Percentiles rank a stretch among this genome's conserved stretches.
Conservation (phyloP, 2,113 vertebrate species). For the Dasyprocta punctata region DNA sequence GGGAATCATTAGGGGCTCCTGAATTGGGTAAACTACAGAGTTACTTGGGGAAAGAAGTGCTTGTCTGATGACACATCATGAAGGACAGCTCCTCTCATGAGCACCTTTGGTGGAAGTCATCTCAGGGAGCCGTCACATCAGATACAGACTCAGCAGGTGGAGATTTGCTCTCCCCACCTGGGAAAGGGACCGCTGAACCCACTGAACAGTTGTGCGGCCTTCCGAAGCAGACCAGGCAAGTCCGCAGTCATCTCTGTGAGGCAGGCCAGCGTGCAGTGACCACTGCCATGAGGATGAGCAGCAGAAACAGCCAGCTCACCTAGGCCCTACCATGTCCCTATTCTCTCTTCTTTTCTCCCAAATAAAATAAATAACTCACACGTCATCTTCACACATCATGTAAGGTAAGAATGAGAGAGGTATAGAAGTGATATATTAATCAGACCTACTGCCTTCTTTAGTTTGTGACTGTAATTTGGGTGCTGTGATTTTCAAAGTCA, state of each 20-base stretch:
- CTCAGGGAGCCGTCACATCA: background rate
- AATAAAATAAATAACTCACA: slow-evolving; percentile 31
- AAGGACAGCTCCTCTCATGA: background rate
- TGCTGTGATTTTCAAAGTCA: slow-evolving; percentile 73
- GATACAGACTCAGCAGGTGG: background rate
- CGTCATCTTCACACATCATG: background rate
- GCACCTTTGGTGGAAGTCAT: background rate
- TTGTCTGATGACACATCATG: background rate
- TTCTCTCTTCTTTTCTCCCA: slow-evolving; percentile 1
- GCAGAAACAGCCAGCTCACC: background rate
- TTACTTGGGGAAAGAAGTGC: background rate
- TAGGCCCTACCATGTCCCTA: background rate
- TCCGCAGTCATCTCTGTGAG: background rate
- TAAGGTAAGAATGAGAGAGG: background rate
- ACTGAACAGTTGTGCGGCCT: background rate
- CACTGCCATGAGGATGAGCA: background rate
- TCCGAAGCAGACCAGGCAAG: background rate
- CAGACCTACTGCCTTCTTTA: slow-evolving; percentile 36
- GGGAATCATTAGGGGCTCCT: background rate
- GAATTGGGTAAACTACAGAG: background rate
- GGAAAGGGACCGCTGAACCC: background rate
- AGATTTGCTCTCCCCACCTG: background rate
- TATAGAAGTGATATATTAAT: slow-evolving; percentile 52
- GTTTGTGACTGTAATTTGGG: slow-evolving; percentile 59
- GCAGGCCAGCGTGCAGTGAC: background rate